Conservation (phyloP, 2,113 vertebrate species). For the Trematomus loennbergii region DNA sequence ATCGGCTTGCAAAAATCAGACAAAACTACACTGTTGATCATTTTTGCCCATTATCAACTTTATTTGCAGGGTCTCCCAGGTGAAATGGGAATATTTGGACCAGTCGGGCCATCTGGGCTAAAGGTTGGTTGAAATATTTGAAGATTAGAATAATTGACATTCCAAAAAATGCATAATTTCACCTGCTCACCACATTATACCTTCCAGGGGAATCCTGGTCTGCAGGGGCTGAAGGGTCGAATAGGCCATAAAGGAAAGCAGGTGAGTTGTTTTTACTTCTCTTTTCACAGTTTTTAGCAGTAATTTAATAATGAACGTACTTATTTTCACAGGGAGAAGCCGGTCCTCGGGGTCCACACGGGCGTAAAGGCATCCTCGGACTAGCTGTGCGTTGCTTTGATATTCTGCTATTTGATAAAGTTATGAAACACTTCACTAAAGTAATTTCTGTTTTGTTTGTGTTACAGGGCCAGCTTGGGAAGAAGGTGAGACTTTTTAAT, state of each 20-base stretch:
- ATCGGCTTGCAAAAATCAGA: neutral
- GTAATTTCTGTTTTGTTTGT: conserved; percentile 25
- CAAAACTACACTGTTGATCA: neutral
- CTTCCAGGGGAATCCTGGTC: conserved; percentile 77
- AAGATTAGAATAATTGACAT: neutral
- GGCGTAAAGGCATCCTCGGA: conserved; percentile 69
- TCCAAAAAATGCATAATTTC: neutral
- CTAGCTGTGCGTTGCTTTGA: conserved; percentile 67
- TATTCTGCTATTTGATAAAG: conserved; percentile 3
- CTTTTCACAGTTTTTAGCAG: neutral
- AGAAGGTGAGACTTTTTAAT: conserved; percentile 70
- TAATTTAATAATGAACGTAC: neutral
- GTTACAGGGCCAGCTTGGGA: conserved; percentile 78
- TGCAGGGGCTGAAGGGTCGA: conserved; percentile 68
- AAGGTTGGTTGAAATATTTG: conserved; percentile 70
- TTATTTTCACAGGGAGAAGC: conserved; percentile 72
- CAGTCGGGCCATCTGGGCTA: conserved; percentile 69
- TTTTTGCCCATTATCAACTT: neutral
- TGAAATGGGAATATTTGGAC: conserved; percentile 68
- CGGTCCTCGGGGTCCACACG: conserved; percentile 74
- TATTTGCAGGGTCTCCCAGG: conserved; percentile 74
- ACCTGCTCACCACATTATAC: neutral
- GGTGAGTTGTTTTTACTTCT: conserved; percentile 53
- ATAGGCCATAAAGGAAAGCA: conserved; percentile 75
- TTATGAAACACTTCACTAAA: neutral